Evolutionary conservation across 2,113 vertebrate species (phyloP).

Genomic region (Irena cyanogastra): DNA sequence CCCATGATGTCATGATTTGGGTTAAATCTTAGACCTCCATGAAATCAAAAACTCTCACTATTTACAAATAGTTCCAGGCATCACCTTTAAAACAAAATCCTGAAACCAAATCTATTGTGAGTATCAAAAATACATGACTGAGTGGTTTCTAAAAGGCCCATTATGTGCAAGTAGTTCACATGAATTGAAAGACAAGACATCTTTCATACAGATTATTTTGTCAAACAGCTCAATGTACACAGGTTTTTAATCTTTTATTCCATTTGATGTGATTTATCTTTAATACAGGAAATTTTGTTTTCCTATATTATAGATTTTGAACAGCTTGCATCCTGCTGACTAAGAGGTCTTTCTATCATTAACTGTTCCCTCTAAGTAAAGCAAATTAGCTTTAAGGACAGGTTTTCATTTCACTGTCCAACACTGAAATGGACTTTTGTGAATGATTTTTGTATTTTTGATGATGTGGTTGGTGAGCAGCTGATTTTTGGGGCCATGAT

Average conservation of each 20-base stretch:
- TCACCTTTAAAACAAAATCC: not conserved
- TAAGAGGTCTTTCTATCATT: not conserved
- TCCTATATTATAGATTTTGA: not conserved
- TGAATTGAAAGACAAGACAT: not conserved
- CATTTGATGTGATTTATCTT: not conserved
- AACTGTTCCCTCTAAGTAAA: not conserved
- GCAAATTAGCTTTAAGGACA: not conserved
- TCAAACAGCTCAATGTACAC: not conserved
- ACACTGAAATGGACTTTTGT: not conserved
- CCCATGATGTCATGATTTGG: not conserved
- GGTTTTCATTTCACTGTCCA: not conserved
- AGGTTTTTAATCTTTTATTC: not conserved
- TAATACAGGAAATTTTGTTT: not conserved
- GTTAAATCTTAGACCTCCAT: not conserved
- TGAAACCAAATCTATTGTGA: not conserved
- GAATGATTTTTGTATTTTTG: not conserved
- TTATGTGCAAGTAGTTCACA: rapidly evolving
- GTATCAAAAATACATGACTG: not conserved
- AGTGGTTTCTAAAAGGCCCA: not conserved
- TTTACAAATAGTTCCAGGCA: not conserved
- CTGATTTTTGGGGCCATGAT: not conserved
- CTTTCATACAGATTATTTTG: not conserved
- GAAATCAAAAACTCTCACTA: not conserved
- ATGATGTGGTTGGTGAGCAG: not conserved
- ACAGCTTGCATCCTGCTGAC: not conserved